Conservation (phyloP, 2,797 vertebrate species). For the Rhinogobio ventralis region DNA sequence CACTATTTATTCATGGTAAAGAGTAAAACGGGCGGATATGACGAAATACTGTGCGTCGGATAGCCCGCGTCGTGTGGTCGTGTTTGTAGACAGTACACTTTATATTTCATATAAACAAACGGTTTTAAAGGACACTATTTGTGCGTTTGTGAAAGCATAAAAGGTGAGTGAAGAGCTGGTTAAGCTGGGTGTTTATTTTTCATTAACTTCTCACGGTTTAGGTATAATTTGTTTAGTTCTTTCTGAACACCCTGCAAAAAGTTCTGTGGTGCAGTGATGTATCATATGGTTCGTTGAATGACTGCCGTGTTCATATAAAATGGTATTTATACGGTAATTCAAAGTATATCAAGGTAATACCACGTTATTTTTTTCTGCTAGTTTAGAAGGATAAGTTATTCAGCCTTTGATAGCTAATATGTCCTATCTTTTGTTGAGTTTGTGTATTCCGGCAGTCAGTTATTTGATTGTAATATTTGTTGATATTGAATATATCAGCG, state of each 20-base stretch:
- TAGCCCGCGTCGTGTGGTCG: slow-evolving; percentile 16
- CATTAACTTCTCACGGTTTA: neutral
- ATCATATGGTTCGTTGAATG: neutral
- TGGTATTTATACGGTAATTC: neutral
- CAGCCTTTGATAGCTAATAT: neutral
- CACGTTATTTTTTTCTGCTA: neutral
- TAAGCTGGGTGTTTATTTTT: neutral
- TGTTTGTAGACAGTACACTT: slow-evolving; percentile 9
- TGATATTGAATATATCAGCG: neutral
- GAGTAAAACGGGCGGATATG: slow-evolving; percentile 1
- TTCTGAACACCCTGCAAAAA: neutral
- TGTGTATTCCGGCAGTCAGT: neutral
- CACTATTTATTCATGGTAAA: neutral
- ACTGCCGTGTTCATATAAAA: neutral
- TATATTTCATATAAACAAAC: neutral
- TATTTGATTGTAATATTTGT: neutral
- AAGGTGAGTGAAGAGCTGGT: neutral
- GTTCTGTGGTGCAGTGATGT: neutral
- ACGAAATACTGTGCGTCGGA: slow-evolving; percentile 44
- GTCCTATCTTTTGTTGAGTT: neutral
- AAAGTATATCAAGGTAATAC: neutral
- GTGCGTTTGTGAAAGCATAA: neutral
- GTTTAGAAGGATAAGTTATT: neutral
- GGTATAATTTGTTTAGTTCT: neutral
- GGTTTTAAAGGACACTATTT: neutral